Evolutionary conservation across 2,797 vertebrate genomes (phyloP).

Genomic region (Anguilla marmorata): DNA sequence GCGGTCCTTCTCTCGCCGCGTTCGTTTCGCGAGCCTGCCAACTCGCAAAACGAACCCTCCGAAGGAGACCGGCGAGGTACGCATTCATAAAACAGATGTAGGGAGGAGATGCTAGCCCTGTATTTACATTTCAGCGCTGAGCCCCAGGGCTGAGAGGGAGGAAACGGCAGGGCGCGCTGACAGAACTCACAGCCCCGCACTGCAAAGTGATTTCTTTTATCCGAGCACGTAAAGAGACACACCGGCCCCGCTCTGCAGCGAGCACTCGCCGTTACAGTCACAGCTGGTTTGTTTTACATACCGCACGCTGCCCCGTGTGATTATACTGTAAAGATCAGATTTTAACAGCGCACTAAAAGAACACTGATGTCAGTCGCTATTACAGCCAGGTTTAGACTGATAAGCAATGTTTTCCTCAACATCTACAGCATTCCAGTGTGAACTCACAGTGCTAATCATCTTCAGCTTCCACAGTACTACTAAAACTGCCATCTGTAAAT

Average conservation of each 20-base stretch:
- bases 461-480: background rate
- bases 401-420: background rate
- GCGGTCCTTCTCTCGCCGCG: background rate
- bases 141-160: constrained; percentile 15
- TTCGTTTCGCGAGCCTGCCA: background rate
- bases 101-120: background rate
- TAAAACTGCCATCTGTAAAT: background rate
- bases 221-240: constrained; percentile 44
- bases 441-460: background rate
- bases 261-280: background rate
- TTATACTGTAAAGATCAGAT: constrained; percentile 6
- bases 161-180: constrained; percentile 31
- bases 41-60: background rate
- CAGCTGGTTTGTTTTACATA: constrained; percentile 19
- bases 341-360: constrained; percentile 2
- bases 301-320: background rate
- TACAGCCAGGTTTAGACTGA: background rate
- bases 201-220: constrained; percentile 45
- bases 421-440: background rate
- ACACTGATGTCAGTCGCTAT: background rate
- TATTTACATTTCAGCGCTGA: constrained; percentile 27
- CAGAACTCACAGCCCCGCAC: constrained; percentile 35
- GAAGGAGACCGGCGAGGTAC: background rate
- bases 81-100: constrained; percentile 18
- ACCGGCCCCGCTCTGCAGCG: constrained; percentile 29